Base-by-base conservation (phyloP, 2,888 invertebrate genomes). In the Acanthosepion esculentum region DNA sequence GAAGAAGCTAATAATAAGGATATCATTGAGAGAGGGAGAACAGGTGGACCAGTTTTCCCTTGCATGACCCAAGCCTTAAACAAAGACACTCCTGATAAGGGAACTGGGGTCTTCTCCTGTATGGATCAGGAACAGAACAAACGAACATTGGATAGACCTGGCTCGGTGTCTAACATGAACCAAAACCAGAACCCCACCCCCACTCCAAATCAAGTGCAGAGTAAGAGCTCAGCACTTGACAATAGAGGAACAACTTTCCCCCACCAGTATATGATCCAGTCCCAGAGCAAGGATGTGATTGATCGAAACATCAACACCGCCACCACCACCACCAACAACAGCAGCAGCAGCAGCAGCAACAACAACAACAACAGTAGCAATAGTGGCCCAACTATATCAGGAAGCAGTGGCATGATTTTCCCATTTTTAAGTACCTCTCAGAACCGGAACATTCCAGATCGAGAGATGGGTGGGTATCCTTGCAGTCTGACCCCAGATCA, bases 1-100 rank as follows among this genome's bases (percentile, higher is more conserved):
- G 53, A 48, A 48, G n/a, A 53, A 53, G 53, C 41, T 29, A n/a
- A 48, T 48, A 93, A 50, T n/a, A 93, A 93, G 10, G 93, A 93
- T 53, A 93, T 53, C 18, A 48, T 53, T 10, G 93, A 93, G n/a
- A 93, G 48, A 33, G 78, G 78, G n/a, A 78, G 78, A 33, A 78
- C 78, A 15, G 78, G 78, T 78, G 93, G 93, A 18, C 93, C 93
- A 7, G 93, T 93, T 53, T 93, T 93, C 29, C 93, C 93, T 93
- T 93, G 93, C 29, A 93, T 93, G 93, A 53, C 48, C n/a, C 93
- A 29, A 18, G 93, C 48, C 18, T 29, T 53, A n/a, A 93, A 93
- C 50, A 93, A 93, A 29, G 53, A 93, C 0, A 5, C 48, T 48
- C 50, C 93, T 29, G 50, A 48, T 48, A 53, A 93, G 78, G 78